Base-by-base conservation (phyloP, 2,888 invertebrate genomes). In the Habrosyne pyritoides region DNA sequence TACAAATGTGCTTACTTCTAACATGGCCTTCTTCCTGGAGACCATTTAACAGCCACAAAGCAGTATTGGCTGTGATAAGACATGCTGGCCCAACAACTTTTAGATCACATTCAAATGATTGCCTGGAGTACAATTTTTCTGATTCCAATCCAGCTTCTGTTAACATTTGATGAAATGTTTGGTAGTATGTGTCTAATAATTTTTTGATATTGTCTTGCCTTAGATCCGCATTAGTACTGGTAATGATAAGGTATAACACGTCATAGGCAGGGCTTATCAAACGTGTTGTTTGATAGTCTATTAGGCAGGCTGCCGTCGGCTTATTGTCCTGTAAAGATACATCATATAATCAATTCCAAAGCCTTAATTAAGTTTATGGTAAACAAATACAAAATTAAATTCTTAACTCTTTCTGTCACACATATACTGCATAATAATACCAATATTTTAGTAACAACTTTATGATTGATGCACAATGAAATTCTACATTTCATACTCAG, bases 11-110 rank as follows among this genome's bases (percentile, higher is more conserved):
- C 63, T 87, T 91, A 61, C 91, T 91, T 50, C 77, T 79, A 0
- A 91, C 86, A 79, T 90, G 87, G 0, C 91, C 92, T 56, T 87
- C 91, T 66, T 86, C 75, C 63, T 91, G 91, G 36, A 91, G 64
- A 0, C 91, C 91, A 63, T 77, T 82, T 1, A 77, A 78, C 0
- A 91, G 66, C 91, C 91, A 91, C 10, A 89, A 52, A 0, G 91
- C 88, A 42, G 89, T 89, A 60, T 91, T 91, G 0, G 86, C 89
- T 21, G 86, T 75, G 54, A 90, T 87, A 8, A 90, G 70, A 62
- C 87, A 86, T 10, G 87, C 82, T 12, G 89, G 87, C 2, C 79
- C 81, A 10, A 91, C 87, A 2, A 73, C 57, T 59, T 73, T 81
- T 51, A 91, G 66, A 69, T 91, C 91, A 24, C 71, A 52, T 1